Conservation (phyloP, 2,797 vertebrate species). For the Saxicola maurus region DNA sequence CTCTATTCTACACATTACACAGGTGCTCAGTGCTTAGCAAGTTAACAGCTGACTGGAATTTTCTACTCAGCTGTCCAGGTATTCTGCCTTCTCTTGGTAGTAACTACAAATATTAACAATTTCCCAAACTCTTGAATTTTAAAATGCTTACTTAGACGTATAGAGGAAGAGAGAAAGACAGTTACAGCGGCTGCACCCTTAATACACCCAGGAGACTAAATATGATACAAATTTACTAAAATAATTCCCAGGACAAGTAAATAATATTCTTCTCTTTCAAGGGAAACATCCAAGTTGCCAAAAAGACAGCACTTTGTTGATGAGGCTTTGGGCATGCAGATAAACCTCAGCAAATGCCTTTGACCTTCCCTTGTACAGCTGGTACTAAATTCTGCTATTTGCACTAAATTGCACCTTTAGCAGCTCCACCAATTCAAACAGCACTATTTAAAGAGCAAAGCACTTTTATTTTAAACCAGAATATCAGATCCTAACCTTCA, state of each 20-base stretch:
- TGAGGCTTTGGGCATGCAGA: neutral
- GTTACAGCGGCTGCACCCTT: neutral
- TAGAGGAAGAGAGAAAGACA: neutral
- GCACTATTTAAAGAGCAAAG: neutral
- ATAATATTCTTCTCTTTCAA: neutral
- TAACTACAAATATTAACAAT: neutral
- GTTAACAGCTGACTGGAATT: neutral
- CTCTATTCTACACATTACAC: neutral
- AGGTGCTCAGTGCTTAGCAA: neutral
- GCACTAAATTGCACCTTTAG: neutral
- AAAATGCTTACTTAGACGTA: neutral
- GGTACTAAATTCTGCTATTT: neutral
- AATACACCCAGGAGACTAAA: neutral
- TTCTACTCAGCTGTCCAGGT: neutral
- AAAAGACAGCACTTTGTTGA: neutral
- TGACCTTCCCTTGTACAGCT: neutral
- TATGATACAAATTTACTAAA: neutral
- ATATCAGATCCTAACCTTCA: neutral
- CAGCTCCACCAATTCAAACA: neutral
- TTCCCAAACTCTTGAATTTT: neutral
- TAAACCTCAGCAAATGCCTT: neutral
- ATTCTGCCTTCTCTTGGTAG: neutral
- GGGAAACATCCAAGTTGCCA: neutral
- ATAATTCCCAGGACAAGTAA: neutral
- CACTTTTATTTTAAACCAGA: neutral